Evolutionary conservation across 2,888 invertebrate genomes (phyloP).

Genomic region (Brachynemurus nebulosus): DNA sequence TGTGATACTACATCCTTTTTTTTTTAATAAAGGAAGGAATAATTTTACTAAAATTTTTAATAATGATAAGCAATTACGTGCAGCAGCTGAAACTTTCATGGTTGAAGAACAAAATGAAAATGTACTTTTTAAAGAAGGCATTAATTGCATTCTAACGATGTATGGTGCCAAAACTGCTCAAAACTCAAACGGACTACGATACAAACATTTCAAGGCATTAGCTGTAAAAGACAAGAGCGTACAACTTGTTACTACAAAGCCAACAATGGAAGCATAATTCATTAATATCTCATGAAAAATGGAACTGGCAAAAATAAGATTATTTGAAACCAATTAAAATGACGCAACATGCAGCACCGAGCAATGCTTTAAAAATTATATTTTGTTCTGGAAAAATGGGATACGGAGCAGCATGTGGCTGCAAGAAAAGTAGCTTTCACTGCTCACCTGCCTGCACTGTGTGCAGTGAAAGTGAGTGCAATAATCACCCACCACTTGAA

Average conservation of each 20-base stretch:
- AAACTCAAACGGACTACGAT: conserved; percentile 10
- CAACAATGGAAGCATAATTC: conserved; percentile 11
- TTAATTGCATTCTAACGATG: conserved; percentile 15
- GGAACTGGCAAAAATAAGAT: conserved; percentile 4
- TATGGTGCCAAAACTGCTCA: conserved; percentile 15
- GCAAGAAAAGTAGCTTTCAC: conserved; percentile 13
- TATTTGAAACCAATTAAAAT: conserved; percentile 11
- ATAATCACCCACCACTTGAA: conserved; percentile 7
- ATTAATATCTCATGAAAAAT: conserved; percentile 9
- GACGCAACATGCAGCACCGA: conserved; percentile 11
- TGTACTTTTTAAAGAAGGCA: conserved; percentile 14
- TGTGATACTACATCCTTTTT: conserved; percentile 15
- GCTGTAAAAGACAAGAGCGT: conserved; percentile 13
- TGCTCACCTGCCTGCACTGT: no score
- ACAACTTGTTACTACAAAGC: conserved; percentile 13
- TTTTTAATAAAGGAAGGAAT: conserved; percentile 15
- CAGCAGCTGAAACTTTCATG: conserved; percentile 15
- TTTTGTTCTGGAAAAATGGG: no score
- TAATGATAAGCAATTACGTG: conserved; percentile 13
- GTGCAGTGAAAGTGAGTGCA: no score
- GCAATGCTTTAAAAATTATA: conserved; percentile 11
- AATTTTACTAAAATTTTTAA: conserved; percentile 14
- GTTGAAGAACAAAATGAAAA: conserved; percentile 15
- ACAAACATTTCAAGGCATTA: conserved; percentile 13
- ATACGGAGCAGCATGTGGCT: no score